A percentile compares a stretch with the other conserved stretches of the same genome.
These are phyloP conservation scores for Halesus radiatus DNA, from an alignment of 1,140 invertebrate genomes.

Conservation along the genomic window DNA sequence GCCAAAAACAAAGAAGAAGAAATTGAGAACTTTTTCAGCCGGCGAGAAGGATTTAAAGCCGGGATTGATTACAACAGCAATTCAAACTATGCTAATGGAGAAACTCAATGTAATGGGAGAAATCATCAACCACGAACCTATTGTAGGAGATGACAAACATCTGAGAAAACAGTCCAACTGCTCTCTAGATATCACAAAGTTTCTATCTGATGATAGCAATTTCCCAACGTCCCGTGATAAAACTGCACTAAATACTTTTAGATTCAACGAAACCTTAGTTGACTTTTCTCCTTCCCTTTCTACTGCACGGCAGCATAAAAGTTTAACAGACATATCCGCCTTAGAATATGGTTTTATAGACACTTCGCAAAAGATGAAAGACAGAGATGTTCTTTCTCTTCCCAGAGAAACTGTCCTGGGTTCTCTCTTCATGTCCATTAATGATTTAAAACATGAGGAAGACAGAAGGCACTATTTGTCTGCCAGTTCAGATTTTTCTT, in stretches of 20 bases:
- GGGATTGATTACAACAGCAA: conserved; percentile 67
- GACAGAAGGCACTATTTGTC: conserved; percentile 20
- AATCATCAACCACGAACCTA: conserved; percentile 50
- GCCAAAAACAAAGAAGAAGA: conserved; percentile 43
- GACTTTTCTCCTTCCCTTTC: conserved; percentile 8
- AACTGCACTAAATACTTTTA: conserved; percentile 31
- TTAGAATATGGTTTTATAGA: not conserved
- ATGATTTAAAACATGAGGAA: conserved; percentile 45
- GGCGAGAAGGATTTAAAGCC: conserved; percentile 60
- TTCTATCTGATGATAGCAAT: conserved; percentile 17
- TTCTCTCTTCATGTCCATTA: conserved; percentile 50
- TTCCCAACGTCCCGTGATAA: conserved; percentile 9
- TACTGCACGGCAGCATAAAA: not conserved
- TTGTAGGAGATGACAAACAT: conserved; percentile 54
- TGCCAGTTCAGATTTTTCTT: conserved; percentile 32
- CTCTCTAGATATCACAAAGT: conserved; percentile 27
- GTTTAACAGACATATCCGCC: conserved; percentile 20
- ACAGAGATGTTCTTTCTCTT: conserved; percentile 20
- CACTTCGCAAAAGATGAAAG: conserved; percentile 12
- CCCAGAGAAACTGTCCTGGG: conserved; percentile 55
- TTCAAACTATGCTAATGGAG: conserved; percentile 70
- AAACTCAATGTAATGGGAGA: conserved; percentile 62
- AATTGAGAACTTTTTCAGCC: conserved; percentile 59
- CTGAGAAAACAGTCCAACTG: conserved; percentile 26
- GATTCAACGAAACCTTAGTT: conserved; percentile 12